phyloP scores from a whole-genome alignment of 92 coral and sea anemone species.

The Zoanthus sociatus region DNA sequence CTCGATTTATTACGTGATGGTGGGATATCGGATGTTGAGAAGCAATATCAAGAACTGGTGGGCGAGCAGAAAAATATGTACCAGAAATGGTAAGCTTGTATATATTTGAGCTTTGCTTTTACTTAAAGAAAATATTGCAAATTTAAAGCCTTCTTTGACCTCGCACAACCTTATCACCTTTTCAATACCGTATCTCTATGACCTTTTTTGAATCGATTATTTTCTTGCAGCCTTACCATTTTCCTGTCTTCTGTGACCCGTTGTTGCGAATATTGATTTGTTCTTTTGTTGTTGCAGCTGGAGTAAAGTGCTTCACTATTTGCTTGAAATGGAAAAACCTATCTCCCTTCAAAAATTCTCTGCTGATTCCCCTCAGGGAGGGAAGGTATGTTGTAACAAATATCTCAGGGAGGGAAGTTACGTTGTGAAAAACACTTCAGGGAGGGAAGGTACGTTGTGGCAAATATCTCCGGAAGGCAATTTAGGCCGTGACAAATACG shows the following conservation, averaged over 20 bases:
- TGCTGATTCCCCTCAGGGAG: conserved; percentile 42
- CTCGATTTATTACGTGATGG: conserved; percentile 82
- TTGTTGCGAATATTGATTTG: too few relatives aligned
- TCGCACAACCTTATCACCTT: background rate
- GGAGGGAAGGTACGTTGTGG: too few relatives aligned
- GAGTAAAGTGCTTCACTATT: conserved; percentile 83
- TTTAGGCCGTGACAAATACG: too few relatives aligned
- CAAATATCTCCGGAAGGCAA: background rate
- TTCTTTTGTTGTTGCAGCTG: conserved; percentile 68
- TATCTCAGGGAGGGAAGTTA: background rate
- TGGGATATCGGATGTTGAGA: conserved; percentile 79
- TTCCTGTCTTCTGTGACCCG: too few relatives aligned
- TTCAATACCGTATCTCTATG: background rate
- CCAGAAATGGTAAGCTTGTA: conserved; percentile 81
- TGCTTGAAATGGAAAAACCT: conserved; percentile 96
- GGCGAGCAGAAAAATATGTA: conserved; percentile 87
- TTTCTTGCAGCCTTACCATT: background rate
- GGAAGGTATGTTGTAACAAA: conserved; percentile 16
- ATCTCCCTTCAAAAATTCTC: conserved; percentile 65
- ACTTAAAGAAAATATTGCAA: background rate
- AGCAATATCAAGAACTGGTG: conserved; percentile 76
- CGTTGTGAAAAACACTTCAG: too few relatives aligned
- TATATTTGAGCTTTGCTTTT: background rate
- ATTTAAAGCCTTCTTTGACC: background rate
- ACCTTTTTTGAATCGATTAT: background rate